Conservation (phyloP, 2,888 invertebrate species). For the Callinectes sapidus region DNA sequence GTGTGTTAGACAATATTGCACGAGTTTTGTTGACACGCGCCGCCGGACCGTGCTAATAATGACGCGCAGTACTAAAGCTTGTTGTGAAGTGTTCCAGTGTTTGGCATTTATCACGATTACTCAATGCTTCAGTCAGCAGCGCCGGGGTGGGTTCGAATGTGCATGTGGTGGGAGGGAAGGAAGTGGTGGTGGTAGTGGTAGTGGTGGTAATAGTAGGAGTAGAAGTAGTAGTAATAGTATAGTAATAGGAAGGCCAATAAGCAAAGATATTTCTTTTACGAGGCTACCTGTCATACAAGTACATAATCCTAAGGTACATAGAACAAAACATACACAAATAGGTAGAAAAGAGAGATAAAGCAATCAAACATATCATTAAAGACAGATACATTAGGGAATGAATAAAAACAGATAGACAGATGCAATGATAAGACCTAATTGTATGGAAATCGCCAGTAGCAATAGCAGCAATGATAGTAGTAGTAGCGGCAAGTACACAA, state of each 20-base stretch:
- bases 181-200: background rate
- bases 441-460: no score
- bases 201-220: background rate
- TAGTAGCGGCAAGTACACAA: no score
- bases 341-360: background rate
- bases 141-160: background rate
- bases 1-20: background rate
- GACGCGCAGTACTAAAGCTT: background rate
- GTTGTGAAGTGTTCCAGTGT: background rate
- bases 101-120: background rate
- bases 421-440: no score
- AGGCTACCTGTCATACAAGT: no score
- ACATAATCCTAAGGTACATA: no score
- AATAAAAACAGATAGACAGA: no score
- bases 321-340: background rate
- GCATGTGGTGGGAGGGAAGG: background rate
- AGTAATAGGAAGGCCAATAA: background rate
- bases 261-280: no score
- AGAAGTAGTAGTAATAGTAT: constrained; percentile 17
- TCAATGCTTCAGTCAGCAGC: no score
- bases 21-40: background rate
- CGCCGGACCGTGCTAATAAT: background rate
- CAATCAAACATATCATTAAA: background rate
- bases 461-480: background rate
- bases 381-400: background rate